These are phyloP conservation scores for Taenioides sp. DNA, from an alignment of 2,797 vertebrate species.

Conservation along the genomic window DNA sequence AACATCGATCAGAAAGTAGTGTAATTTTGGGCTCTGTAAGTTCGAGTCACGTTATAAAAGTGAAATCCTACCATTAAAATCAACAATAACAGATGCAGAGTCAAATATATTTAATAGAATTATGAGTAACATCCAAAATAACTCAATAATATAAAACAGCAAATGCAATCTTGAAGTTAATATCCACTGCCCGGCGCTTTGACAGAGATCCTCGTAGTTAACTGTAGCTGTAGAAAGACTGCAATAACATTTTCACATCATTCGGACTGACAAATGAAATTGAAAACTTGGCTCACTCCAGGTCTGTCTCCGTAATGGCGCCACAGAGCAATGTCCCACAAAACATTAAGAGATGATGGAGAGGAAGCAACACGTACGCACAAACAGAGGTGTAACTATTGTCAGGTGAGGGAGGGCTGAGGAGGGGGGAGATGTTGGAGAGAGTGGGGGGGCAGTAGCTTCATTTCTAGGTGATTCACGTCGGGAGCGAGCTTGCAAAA, in stretches of 20 bases:
- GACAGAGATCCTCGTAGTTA: slow-evolving; percentile 8
- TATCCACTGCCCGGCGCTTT: background rate
- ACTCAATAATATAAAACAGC: background rate
- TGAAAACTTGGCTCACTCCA: slow-evolving; percentile 35
- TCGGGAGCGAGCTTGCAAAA: slow-evolving; percentile 71
- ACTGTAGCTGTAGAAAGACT: background rate
- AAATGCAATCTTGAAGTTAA: background rate
- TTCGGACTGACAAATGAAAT: slow-evolving; percentile 37
- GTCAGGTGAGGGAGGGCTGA: slow-evolving; percentile 24
- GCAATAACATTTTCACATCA: slow-evolving; percentile 10
- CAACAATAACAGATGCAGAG: background rate
- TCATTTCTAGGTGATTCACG: slow-evolving; percentile 74
- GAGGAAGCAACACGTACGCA: slow-evolving; percentile 51
- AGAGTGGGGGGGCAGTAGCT: slow-evolving; percentile 41
- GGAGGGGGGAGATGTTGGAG: slow-evolving; percentile 11
- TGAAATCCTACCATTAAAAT: background rate
- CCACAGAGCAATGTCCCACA: slow-evolving; percentile 41
- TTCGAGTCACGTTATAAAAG: no score
- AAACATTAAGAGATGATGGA: slow-evolving; percentile 66
- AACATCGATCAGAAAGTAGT: no score
- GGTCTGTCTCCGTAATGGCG: slow-evolving; percentile 39
- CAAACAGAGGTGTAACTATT: slow-evolving; percentile 26
- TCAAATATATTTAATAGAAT: background rate
- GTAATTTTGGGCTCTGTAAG: no score
- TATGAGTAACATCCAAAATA: slow-evolving; percentile 1